These are phyloP conservation scores for Oryzias dopingdopingensis DNA, from an alignment of 2,797 vertebrate species.

Conservation along the genomic window DNA sequence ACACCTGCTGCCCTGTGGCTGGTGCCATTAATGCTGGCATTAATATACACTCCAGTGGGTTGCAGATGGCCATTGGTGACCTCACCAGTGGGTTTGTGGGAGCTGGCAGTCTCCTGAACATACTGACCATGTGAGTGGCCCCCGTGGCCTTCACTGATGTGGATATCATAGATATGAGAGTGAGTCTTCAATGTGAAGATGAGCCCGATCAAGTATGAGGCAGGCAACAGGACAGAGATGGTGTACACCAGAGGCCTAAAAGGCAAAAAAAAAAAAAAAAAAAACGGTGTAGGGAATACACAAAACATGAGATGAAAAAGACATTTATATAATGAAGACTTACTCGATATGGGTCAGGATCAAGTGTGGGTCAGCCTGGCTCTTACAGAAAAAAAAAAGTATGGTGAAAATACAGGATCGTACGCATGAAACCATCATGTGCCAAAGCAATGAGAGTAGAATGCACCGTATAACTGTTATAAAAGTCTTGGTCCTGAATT, in stretches of 20 bases:
- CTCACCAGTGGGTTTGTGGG: constrained; percentile 28
- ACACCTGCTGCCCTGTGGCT: constrained; percentile 43
- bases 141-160: constrained; percentile 80
- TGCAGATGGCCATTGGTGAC: constrained; percentile 20
- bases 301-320: neutral
- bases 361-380: constrained; percentile 65
- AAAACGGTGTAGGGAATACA: neutral
- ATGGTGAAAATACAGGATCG: neutral
- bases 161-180: constrained; percentile 87
- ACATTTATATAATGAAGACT: constrained; percentile 42
- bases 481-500: too few relatives aligned
- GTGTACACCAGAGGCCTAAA: constrained; percentile 83
- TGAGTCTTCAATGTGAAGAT: constrained; percentile 88
- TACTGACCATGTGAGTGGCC: constrained; percentile 67
- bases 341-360: constrained; percentile 78
- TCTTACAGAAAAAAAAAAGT: constrained; percentile 43
- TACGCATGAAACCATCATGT: neutral
- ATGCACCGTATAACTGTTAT: too few relatives aligned
- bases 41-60: constrained; percentile 46
- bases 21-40: constrained; percentile 34
- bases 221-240: constrained; percentile 80
- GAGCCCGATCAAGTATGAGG: constrained; percentile 84
- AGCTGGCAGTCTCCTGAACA: constrained; percentile 25
- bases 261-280: neutral
- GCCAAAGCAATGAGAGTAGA: too few relatives aligned